Evolutionary conservation across 2,888 invertebrate genomes (phyloP).

Genomic region (Drosophila vallismaia): DNA sequence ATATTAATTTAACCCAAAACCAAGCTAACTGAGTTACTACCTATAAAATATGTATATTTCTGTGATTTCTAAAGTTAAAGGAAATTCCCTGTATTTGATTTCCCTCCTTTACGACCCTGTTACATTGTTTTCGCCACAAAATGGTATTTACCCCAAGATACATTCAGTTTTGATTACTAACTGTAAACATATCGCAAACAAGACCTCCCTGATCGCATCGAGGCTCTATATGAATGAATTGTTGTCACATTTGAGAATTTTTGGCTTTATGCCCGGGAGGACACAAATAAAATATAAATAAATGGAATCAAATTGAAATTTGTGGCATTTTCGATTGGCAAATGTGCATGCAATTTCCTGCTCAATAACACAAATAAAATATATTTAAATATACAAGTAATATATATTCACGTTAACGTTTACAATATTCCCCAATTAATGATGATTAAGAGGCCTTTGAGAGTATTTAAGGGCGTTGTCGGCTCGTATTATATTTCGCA

Average conservation of each 20-base stretch:
- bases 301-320: conserved; percentile 27
- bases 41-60: no score
- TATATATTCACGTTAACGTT: background rate
- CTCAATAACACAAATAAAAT: conserved; percentile 19
- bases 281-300: conserved; percentile 15
- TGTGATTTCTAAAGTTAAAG: no score
- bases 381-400: conserved; percentile 10
- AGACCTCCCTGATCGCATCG: conserved; percentile 5
- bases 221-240: conserved; percentile 6
- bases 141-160: background rate
- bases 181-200: background rate
- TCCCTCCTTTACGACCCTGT: background rate
- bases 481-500: conserved; percentile 8
- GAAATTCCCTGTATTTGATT: background rate
- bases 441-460: conserved; percentile 19
- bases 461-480: conserved; percentile 35
- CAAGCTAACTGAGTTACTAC: no score
- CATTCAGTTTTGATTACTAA: background rate
- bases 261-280: conserved; percentile 29
- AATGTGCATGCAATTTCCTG: conserved; percentile 23
- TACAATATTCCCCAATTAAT: no score
- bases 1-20: no score
- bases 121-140: background rate
- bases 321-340: conserved; percentile 23
- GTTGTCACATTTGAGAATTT: conserved; percentile 26